phyloP scores from a whole-genome alignment of 2,888 invertebrate genomes.

The Caenorhabditis sulstoni region DNA sequence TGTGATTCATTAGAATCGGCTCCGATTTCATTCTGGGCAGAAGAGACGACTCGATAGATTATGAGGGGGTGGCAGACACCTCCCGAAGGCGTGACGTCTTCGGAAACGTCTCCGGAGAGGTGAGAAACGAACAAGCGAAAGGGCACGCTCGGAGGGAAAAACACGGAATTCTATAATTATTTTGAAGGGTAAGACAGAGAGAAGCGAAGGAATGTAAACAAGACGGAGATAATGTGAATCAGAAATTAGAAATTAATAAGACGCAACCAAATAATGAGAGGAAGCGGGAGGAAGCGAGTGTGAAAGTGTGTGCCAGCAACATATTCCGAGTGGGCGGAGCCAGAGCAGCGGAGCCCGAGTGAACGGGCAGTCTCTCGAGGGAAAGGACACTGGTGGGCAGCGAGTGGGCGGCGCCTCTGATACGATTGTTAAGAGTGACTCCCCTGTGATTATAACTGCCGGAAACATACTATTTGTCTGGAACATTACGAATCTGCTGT shows the following conservation, averaged over 20 bases:
- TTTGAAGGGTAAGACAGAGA: constrained; percentile 9
- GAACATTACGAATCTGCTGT: too few species aligned
- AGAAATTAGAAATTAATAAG: constrained; percentile 53
- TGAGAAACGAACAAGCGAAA: background rate
- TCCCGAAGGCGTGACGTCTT: background rate
- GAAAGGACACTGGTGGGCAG: constrained; percentile 10
- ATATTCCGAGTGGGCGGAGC: constrained; percentile 15
- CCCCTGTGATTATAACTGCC: too few species aligned
- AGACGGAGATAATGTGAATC: constrained; percentile 21
- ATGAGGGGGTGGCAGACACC: constrained; percentile 34
- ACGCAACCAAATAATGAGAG: constrained; percentile 15
- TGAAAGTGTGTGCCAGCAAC: constrained; percentile 10
- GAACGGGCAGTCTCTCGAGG: constrained; percentile 13
- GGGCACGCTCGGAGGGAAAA: background rate
- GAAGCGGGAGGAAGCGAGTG: constrained; percentile 1
- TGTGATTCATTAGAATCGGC: constrained; percentile 49
- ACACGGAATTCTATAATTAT: constrained; percentile 25
- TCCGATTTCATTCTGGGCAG: constrained; percentile 36
- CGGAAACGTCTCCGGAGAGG: constrained; percentile 2
- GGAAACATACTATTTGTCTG: too few species aligned
- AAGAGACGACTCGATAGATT: background rate
- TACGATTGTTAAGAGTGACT: too few species aligned
- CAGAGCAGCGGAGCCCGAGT: constrained; percentile 11
- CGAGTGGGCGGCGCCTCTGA: background rate
- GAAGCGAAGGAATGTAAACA: constrained; percentile 17